Base-by-base conservation (phyloP, 2,888 invertebrate species). In the Ectemnius lituratus region DNA sequence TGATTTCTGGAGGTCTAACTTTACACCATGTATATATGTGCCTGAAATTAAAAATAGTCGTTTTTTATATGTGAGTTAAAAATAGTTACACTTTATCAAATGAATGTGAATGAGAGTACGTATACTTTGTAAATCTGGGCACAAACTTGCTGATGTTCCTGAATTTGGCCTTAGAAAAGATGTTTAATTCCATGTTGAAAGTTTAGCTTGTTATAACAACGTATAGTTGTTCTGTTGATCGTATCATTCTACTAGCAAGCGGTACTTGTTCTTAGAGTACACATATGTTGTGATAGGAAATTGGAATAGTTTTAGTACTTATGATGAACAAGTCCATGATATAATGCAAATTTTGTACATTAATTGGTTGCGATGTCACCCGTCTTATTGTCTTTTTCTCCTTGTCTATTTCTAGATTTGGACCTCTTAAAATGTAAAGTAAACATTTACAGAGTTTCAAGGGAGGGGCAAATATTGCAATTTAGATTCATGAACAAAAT, bases 81-180 rank as follows among this genome's bases (percentile, higher is more conserved):
- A 37, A 20, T 62, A 20, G 46, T 20, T 62, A 46, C 47, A 62
- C 62, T 49, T 67, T 20, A 49, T 37, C 37, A 37, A 6, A 37
- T 11, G 37, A 8, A 6, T 37, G 8, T 11, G 37, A 37, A 37
- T 37, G 37, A 37, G 63, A 66, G n/a, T 11, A 60, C 78, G 73
- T 75, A 70, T 81, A 63, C 76, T 81, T 79, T 46, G 52, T 68
- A 71, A 67, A 76, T 78, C 67, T 67, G 73, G 62, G 37, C 37
- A 37, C 78, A 77, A 62, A 62, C 70, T 76, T 78, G 82, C 82
- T 82, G 82, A 82, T 82, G 73, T 76, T 62, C 56, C 63, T 62
- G 60, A 73, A 65, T 76, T 78, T 78, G 76, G 76, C 77, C 77
- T 78, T 78, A 73, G 66, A 68, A 18, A 49, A 76, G 46, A 52